Conservation (phyloP, 1,140 invertebrate species). For the Drosophila grimshawi region DNA sequence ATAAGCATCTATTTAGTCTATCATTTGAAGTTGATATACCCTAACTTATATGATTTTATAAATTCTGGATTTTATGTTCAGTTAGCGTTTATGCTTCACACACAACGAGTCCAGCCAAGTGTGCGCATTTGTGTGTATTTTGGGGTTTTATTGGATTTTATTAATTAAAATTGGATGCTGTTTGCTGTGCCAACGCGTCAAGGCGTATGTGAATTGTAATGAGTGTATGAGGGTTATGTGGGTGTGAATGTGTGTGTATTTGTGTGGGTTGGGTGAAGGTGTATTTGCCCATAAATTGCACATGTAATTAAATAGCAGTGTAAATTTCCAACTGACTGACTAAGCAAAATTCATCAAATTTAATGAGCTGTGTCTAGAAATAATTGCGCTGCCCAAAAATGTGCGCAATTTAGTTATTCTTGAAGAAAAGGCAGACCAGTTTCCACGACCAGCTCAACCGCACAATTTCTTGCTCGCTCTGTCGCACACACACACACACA, state of each 20-base stretch:
- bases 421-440: slow-evolving; percentile 12
- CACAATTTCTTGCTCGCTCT: slow-evolving; percentile 20
- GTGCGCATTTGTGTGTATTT: slow-evolving; percentile 18
- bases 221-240: not conserved
- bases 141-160: slow-evolving; percentile 64
- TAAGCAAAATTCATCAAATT: slow-evolving; percentile 70
- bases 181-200: slow-evolving; percentile 59
- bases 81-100: slow-evolving; percentile 61
- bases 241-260: slow-evolving; percentile 19
- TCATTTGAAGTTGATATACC: not conserved
- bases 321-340: slow-evolving; percentile 63
- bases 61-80: slow-evolving; percentile 27
- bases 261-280: slow-evolving; percentile 2
- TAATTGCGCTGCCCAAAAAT: slow-evolving; percentile 36
- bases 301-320: slow-evolving; percentile 76
- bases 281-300: slow-evolving; percentile 37
- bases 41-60: not conserved
- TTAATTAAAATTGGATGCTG: slow-evolving; percentile 73
- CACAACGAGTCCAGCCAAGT: slow-evolving; percentile 5
- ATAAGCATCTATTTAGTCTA: not conserved
- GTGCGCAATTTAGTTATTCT: slow-evolving; percentile 35
- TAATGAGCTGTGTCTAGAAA: slow-evolving; percentile 65
- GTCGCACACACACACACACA: not conserved
- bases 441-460: slow-evolving; percentile 9
- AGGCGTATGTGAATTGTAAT: slow-evolving; percentile 33